Evolutionary conservation across 2,888 invertebrate species (phyloP).

Genomic region (Chironomus riparius): DNA sequence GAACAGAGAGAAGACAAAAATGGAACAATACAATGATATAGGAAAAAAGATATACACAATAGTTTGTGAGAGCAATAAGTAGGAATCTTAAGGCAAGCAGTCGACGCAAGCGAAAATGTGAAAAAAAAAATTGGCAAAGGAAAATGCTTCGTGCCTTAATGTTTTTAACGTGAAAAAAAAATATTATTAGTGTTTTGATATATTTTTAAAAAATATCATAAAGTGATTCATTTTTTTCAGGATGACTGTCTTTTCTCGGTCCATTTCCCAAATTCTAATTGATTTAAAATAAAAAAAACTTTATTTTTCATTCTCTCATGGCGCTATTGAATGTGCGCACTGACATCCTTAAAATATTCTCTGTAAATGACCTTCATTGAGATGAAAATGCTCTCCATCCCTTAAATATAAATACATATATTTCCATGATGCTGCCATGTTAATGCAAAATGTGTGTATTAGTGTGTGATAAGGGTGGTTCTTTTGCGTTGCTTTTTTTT

Average conservation of each 20-base stretch:
- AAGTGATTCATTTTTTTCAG: not conserved
- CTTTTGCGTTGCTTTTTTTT: not conserved
- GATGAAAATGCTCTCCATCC: slow-evolving; percentile 1
- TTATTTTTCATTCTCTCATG: not conserved
- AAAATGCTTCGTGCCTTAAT: not conserved
- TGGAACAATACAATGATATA: not conserved
- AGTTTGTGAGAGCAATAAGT: not conserved
- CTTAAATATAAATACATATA: no score
- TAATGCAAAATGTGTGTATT: not conserved
- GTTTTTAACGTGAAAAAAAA: not conserved
- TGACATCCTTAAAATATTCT: not conserved
- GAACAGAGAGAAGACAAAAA: not conserved
- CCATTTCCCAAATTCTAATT: not conserved
- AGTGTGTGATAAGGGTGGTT: not conserved
- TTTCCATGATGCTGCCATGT: not conserved
- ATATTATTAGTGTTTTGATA: not conserved
- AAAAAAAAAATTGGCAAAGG: not conserved
- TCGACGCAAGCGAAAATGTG: not conserved
- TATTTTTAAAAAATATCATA: not conserved
- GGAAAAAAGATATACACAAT: not conserved
- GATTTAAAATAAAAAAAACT: not conserved
- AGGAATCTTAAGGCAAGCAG: not conserved
- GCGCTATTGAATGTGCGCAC: not conserved
- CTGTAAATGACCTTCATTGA: not conserved
- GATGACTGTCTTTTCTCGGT: not conserved